phyloP scores from a whole-genome alignment of 1,140 invertebrate species.

The Lamellibrachia luymesi region DNA sequence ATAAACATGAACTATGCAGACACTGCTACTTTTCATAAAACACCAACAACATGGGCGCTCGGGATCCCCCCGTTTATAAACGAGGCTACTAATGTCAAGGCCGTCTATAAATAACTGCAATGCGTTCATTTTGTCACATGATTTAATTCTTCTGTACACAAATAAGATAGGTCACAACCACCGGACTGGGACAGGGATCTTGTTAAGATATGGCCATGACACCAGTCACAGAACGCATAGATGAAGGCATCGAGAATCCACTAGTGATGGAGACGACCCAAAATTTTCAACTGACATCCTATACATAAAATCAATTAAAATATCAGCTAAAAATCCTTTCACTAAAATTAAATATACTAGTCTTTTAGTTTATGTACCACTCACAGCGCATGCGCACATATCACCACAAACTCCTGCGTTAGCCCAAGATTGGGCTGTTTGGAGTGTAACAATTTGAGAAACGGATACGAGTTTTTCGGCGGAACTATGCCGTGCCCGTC shows the following conservation, averaged over 20 bases:
- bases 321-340: no score
- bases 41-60: neutral
- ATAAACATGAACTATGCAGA: neutral
- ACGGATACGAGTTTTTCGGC: constrained; percentile 9
- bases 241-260: neutral
- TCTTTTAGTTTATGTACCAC: no score
- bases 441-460: neutral
- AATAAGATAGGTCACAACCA: neutral
- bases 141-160: neutral
- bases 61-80: neutral
- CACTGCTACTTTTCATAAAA: neutral
- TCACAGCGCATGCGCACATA: no score
- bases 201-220: neutral
- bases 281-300: no score
- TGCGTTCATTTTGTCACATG: neutral
- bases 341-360: no score
- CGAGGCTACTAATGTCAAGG: neutral
- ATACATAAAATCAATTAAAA: no score
- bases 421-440: no score
- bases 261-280: neutral
- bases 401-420: no score
- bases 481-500: constrained; percentile 17
- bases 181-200: neutral
- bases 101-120: neutral
- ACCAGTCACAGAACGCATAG: neutral